Evolutionary conservation across 2,113 vertebrate genomes (phyloP).

Genomic region (Macheiramphus alcinus): DNA sequence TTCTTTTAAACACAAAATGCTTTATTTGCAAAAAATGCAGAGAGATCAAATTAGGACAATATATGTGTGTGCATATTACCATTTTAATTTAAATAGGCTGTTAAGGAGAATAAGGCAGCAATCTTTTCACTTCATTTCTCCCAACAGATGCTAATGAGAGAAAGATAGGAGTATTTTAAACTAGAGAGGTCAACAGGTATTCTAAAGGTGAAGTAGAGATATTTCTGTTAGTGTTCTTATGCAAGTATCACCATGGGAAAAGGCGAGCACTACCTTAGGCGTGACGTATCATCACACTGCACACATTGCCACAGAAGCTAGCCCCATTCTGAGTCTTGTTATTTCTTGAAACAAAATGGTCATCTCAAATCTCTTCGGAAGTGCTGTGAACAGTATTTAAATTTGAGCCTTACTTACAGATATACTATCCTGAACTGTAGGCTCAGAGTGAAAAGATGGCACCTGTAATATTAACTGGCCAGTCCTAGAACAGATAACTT

Average conservation of each 20-base stretch:
- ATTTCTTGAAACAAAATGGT: not conserved
- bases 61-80: not conserved
- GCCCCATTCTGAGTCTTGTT: not conserved
- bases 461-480: not conserved
- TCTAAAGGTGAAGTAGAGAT: not conserved
- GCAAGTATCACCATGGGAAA: not conserved
- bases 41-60: not conserved
- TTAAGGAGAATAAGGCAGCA: not conserved
- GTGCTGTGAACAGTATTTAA: not conserved
- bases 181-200: not conserved
- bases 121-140: slow-evolving; percentile 5
- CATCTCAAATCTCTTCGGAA: not conserved
- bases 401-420: not conserved
- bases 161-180: not conserved
- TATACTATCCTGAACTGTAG: not conserved
- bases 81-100: slow-evolving; percentile 14
- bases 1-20: not conserved
- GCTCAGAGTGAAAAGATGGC: not conserved
- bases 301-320: accelerated
- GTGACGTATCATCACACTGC: accelerated
- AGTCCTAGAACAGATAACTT: not conserved
- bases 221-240: not conserved
- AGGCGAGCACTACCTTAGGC: accelerated
- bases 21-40: not conserved
- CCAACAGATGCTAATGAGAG: not conserved